Base-by-base conservation (phyloP, 2,797 vertebrate genomes). In the Trachops cirrhosus region DNA sequence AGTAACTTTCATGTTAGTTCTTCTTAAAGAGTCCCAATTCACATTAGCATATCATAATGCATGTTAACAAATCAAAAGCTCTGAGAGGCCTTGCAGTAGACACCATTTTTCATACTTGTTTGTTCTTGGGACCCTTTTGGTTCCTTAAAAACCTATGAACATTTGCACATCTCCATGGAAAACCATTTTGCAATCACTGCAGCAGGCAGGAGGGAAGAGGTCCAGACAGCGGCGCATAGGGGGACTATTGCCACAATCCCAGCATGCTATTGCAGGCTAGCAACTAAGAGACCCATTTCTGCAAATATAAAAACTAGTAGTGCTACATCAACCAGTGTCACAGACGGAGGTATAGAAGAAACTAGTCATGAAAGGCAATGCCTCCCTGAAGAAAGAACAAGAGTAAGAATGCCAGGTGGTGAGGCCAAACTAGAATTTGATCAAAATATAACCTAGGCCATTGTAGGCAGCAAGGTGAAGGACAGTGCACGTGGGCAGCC, bases 11-110 rank as follows among this genome's bases (percentile, higher is more conserved):
- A 84, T 77, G 92, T 95, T 92, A 95, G 94, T 93, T 82, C 44
- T 41, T 91, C 82, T 64, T 80, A 37, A 74, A 92, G 64, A 94
- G 71, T 80, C 74, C 71, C 90, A 91, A 15, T 67, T 74, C 68
- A 80, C n/a, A 96, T 94, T 96, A 97, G 83, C 91, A 94, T 87
- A 97, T 94, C 84, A 95, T 39, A 97, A 93, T 95, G 75, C 37
- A 50, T 48, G 91, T 96, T 97, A 93, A 52, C 91, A 97, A 91
- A 86, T 93, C 93, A 96, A 97, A 88, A 96, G 79, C 62, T 87
- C 82, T 77, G 79, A 95, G 67, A 86, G 92, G 50, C 26, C 68
- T 95, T 64, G 11, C 37, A 80, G 52, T 84, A 85, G 52, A 97
- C 46, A 87, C 21, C 41, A 44, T 92, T 93, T 95, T 95, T 86